Evolutionary conservation across 1,140 invertebrate species (phyloP).

Genomic region (Drosophila paulistorum): DNA sequence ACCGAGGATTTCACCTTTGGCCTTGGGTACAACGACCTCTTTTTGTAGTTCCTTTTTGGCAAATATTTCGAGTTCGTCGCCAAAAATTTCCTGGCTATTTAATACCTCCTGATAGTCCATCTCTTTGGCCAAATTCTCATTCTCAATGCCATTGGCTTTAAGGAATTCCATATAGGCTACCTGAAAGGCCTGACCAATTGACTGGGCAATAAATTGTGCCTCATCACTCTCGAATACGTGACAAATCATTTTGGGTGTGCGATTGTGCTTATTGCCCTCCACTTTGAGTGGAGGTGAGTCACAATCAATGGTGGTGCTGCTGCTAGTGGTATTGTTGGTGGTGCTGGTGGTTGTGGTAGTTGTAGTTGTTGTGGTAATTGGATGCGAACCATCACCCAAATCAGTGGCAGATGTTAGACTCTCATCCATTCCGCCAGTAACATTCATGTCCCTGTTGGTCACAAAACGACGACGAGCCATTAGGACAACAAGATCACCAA

Average conservation of each 20-base stretch:
- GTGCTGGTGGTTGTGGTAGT: not conserved
- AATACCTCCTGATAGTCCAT: conserved; percentile 99
- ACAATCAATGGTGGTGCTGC: conserved; percentile 6
- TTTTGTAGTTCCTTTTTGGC: conserved; percentile 99
- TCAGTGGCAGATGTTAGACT: conserved; percentile 17
- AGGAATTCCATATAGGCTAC: conserved; percentile 99
- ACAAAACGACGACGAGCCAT: conserved; percentile 98
- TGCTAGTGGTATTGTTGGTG: not conserved
- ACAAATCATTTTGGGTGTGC: conserved; percentile 99
- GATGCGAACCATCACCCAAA: conserved; percentile 38
- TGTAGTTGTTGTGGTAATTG: not conserved
- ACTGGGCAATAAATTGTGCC: conserved; percentile 99
- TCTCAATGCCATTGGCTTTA: conserved; percentile 99
- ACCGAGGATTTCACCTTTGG: conserved; percentile 98
- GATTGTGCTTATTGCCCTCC: conserved; percentile 87
- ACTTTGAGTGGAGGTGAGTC: conserved; percentile 11
- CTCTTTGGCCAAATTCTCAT: conserved; percentile 99
- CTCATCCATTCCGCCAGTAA: conserved; percentile 84
- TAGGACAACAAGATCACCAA: conserved; percentile 98
- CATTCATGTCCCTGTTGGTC: conserved; percentile 86
- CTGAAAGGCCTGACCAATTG: conserved; percentile 99
- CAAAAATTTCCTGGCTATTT: conserved; percentile 99
- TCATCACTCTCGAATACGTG: conserved; percentile 99
- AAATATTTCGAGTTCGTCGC: conserved; percentile 99
- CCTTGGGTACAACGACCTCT: conserved; percentile 99